Evolutionary conservation across 2,888 invertebrate species (phyloP).

Genomic region (Leptothorax acervorum): DNA sequence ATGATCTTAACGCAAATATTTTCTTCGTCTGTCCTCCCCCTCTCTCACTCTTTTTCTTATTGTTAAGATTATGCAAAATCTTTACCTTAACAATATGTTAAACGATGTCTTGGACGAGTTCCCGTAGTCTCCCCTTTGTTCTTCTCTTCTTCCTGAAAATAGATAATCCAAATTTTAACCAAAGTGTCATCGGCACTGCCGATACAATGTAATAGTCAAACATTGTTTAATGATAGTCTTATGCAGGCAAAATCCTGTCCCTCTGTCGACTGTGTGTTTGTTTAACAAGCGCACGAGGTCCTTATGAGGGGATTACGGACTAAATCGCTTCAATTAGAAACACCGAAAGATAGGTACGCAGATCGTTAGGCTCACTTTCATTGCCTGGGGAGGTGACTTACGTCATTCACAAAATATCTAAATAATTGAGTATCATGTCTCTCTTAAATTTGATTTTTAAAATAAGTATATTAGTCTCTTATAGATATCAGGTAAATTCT

Average conservation of each 20-base stretch:
- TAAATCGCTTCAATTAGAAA: neutral
- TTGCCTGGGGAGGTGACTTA: neutral
- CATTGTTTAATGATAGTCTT: slow-evolving; percentile 4
- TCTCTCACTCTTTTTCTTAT: slow-evolving; percentile 51
- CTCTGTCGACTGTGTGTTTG: slow-evolving; percentile 47
- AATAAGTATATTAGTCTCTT: neutral
- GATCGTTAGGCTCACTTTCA: neutral
- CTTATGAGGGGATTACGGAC: neutral
- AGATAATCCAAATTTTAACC: slow-evolving; percentile 78
- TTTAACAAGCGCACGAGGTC: slow-evolving; percentile 32
- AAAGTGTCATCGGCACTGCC: neutral
- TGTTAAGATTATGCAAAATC: slow-evolving; percentile 83
- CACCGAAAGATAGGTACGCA: neutral
- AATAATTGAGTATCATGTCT: slow-evolving; percentile 12
- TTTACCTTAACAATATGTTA: slow-evolving; percentile 84
- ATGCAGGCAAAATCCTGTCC: slow-evolving; percentile 14
- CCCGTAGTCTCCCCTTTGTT: slow-evolving; percentile 69
- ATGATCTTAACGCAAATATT: neutral
- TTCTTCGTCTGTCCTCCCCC: neutral
- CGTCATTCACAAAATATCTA: slow-evolving; percentile 10
- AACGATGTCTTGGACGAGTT: slow-evolving; percentile 78
- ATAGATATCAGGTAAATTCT: neutral
- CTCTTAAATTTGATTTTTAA: neutral
- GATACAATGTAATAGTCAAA: slow-evolving; percentile 30
- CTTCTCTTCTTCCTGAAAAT: slow-evolving; percentile 81